Evolutionary conservation across 2,797 vertebrate genomes (phyloP).

Genomic region (Lophotriccus pileatus): DNA sequence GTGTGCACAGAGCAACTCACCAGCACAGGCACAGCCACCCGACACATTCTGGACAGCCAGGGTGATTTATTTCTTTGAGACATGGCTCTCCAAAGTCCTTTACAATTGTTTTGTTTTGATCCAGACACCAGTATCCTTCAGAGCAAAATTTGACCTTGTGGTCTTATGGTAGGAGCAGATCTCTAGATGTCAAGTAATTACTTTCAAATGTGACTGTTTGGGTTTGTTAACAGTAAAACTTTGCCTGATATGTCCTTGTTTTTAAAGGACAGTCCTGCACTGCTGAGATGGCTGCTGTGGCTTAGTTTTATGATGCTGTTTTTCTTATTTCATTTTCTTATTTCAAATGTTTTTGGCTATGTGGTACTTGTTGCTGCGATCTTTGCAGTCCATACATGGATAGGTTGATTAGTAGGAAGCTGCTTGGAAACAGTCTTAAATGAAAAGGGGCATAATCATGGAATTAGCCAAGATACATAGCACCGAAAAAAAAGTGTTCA

Average conservation of each 20-base stretch:
- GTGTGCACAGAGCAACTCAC: not conserved
- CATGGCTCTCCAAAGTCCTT: not conserved
- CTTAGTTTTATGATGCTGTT: not conserved
- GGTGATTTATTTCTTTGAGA: constrained; percentile 5
- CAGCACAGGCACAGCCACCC: not conserved
- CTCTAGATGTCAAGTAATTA: constrained; percentile 5
- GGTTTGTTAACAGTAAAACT: not conserved
- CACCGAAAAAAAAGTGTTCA: not conserved
- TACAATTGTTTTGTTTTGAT: not conserved
- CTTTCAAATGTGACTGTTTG: not conserved
- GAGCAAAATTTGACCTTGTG: constrained; percentile 15
- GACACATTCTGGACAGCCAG: fast-evolving
- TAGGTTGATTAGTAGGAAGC: not conserved
- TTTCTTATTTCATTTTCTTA: not conserved
- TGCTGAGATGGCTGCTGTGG: not conserved
- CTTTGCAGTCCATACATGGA: not conserved
- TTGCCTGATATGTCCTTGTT: not conserved
- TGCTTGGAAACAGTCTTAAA: not conserved
- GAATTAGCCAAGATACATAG: not conserved
- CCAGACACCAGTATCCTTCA: not conserved
- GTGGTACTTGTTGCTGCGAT: not conserved
- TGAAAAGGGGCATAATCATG: not conserved
- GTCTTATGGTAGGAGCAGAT: not conserved
- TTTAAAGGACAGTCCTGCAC: not conserved
- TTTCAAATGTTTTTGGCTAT: not conserved